Conservation (phyloP, 2,797 vertebrate species). For the Trachops cirrhosus region DNA sequence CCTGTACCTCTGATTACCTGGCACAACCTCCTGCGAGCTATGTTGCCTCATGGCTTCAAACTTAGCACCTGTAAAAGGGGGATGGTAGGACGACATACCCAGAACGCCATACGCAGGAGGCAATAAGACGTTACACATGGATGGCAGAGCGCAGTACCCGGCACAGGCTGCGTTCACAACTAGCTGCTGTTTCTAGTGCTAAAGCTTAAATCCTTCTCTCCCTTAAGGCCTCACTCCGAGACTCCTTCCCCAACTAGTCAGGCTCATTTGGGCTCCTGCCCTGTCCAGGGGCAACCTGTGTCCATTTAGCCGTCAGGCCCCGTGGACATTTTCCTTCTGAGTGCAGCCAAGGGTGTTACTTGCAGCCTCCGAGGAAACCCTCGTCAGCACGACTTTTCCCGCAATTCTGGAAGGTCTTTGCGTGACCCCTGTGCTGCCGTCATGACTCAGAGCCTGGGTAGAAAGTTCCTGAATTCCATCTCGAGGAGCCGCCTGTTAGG, state of each 20-base stretch:
- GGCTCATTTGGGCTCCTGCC: not conserved
- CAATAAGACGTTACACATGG: fast-evolving
- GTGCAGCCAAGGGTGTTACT: not conserved
- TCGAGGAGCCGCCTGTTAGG: not conserved
- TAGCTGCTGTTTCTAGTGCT: not conserved
- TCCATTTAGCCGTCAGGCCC: not conserved
- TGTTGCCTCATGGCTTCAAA: not conserved
- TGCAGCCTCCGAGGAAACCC: too few relatives aligned
- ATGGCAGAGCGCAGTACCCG: not conserved
- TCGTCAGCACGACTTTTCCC: not conserved
- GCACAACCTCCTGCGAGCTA: not conserved
- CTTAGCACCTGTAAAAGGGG: not conserved
- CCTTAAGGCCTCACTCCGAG: not conserved
- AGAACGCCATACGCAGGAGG: not conserved
- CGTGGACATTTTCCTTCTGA: not conserved
- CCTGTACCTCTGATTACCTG: not conserved
- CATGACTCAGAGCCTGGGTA: not conserved
- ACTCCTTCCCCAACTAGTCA: not conserved
- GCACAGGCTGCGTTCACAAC: fast-evolving
- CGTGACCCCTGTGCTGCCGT: fast-evolving
- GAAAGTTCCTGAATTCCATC: not conserved
- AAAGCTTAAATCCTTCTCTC: too few relatives aligned
- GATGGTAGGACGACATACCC: too few relatives aligned
- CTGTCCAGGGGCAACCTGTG: not conserved
- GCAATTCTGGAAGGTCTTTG: too few relatives aligned